Percentiles rank a stretch among this genome's conserved stretches.
Evolutionary conservation across 2,797 vertebrate species (phyloP).

Genomic region (Gymnothorax javanicus): DNA sequence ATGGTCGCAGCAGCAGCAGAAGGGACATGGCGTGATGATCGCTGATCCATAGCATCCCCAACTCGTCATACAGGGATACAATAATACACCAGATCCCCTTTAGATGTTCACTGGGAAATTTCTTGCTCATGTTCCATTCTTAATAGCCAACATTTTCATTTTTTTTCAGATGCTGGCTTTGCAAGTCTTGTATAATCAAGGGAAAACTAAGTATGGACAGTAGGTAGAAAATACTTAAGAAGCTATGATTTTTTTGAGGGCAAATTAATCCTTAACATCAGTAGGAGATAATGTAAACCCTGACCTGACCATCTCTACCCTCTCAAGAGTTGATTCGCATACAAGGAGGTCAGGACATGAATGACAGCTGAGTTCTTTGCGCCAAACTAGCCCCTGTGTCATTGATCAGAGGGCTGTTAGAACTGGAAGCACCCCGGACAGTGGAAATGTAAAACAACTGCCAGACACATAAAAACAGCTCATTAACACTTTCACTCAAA

Average conservation of each 20-base stretch:
- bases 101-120: background rate
- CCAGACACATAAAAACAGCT: slow-evolving; percentile 24
- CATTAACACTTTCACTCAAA: background rate
- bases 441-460: slow-evolving; percentile 65
- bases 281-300: slow-evolving; percentile 48
- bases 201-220: slow-evolving; percentile 57
- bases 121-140: slow-evolving; percentile 36
- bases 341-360: slow-evolving; percentile 92
- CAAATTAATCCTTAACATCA: slow-evolving; percentile 51
- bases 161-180: slow-evolving; percentile 65
- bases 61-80: no score
- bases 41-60: no score
- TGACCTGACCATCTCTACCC: slow-evolving; percentile 52
- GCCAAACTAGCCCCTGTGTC: slow-evolving; percentile 51
- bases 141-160: slow-evolving; percentile 31
- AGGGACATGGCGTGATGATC: no score
- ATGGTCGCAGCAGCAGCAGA: no score
- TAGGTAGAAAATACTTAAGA: slow-evolving; percentile 59
- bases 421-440: slow-evolving; percentile 79
- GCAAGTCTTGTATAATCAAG: slow-evolving; percentile 68
- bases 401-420: slow-evolving; percentile 81
- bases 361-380: slow-evolving; percentile 67
- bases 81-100: background rate
- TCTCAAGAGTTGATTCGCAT: slow-evolving; percentile 67
- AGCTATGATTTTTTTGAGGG: slow-evolving; percentile 51